Evolutionary conservation across 2,113 vertebrate genomes (phyloP).

Genomic region (Neodon shergylaensis): DNA sequence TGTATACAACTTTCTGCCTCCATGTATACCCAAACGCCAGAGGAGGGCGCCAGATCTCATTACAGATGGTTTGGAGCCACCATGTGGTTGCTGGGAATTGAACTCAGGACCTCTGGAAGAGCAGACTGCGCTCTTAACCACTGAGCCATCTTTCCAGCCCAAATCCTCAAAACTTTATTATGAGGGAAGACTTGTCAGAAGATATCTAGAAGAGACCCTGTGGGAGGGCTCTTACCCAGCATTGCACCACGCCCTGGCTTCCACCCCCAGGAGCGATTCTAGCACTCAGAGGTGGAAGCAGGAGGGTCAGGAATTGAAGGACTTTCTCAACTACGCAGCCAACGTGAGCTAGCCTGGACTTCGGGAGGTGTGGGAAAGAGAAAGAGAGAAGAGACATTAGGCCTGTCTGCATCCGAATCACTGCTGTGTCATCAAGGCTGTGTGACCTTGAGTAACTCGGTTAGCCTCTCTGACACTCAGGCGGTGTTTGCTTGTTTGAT

Average conservation of each 20-base stretch:
- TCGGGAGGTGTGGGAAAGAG: neutral
- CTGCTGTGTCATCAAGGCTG: neutral
- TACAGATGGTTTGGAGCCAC: no score
- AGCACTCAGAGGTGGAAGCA: neutral
- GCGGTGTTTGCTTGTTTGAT: neutral
- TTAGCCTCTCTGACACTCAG: neutral
- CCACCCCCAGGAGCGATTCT: neutral
- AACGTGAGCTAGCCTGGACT: neutral
- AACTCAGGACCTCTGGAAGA: no score
- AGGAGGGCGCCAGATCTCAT: no score
- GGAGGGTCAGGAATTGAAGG: neutral
- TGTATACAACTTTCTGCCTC: no score
- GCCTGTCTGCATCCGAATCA: neutral
- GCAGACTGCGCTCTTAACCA: no score
- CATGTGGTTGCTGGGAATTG: no score
- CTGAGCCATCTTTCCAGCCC: no score
- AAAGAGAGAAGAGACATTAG: neutral
- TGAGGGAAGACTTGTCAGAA: neutral
- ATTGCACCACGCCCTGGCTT: neutral
- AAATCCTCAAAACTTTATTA: neutral
- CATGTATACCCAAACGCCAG: no score
- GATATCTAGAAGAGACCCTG: neutral
- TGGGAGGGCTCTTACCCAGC: neutral
- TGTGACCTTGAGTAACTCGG: neutral
- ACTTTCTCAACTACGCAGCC: neutral